phyloP scores from a whole-genome alignment of 2,797 vertebrate genomes.

The Pipistrellus nathusii region DNA sequence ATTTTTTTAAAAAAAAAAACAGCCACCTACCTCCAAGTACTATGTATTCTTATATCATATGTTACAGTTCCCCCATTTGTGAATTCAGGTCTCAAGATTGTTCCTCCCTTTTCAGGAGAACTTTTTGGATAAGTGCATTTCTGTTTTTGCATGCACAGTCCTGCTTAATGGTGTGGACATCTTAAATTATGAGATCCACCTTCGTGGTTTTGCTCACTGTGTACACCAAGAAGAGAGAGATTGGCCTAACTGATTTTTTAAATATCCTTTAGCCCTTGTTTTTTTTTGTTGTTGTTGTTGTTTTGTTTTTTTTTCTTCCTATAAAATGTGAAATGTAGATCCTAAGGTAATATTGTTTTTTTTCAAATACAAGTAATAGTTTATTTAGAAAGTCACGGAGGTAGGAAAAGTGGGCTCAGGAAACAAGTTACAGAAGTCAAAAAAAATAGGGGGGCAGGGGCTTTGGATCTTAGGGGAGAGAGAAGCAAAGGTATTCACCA shows the following conservation, averaged over 20 bases:
- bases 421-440: background rate
- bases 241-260: background rate
- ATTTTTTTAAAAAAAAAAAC: background rate
- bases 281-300: too few relatives aligned
- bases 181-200: background rate
- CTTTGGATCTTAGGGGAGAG: background rate
- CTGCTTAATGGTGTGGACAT: background rate
- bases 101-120: background rate
- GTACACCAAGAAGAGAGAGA: background rate
- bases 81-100: background rate
- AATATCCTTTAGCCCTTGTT: background rate
- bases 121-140: background rate
- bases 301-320: constrained; percentile 43
- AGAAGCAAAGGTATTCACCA: background rate
- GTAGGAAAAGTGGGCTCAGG: background rate
- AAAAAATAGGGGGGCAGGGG: background rate
- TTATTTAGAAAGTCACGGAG: background rate
- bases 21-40: background rate
- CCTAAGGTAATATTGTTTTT: background rate
- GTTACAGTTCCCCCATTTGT: background rate
- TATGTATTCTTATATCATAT: background rate
- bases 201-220: background rate
- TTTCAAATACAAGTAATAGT: background rate
- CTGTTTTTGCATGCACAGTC: background rate
- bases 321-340: constrained; percentile 28